These are phyloP conservation scores for Pagetopsis macropterus DNA, from an alignment of 2,797 vertebrate genomes.

Conservation along the genomic window DNA sequence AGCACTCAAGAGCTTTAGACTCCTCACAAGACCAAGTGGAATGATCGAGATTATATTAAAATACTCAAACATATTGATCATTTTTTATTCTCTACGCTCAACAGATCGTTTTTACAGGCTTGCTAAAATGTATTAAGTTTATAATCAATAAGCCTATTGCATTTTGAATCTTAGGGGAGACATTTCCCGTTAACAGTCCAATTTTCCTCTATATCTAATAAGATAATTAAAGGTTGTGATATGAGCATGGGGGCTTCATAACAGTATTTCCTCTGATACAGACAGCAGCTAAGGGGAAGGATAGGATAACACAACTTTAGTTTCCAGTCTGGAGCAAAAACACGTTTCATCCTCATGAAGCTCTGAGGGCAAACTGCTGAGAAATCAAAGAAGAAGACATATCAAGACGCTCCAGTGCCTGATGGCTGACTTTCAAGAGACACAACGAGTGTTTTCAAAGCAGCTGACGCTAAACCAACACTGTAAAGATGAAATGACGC, in stretches of 20 bases:
- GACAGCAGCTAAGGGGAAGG: neutral
- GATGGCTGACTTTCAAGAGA: neutral
- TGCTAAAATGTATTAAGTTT: neutral
- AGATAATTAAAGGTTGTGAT: conserved; percentile 13
- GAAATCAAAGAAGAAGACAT: neutral
- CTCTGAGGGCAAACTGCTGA: neutral
- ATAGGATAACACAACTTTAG: too few relatives aligned
- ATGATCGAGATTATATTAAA: neutral
- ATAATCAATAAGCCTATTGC: conserved; percentile 1
- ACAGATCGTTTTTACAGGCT: neutral
- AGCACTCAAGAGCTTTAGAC: neutral
- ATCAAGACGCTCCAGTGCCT: neutral
- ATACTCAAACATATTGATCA: neutral
- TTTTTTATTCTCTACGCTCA: neutral
- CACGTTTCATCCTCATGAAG: conserved; percentile 4
- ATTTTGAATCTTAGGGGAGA: conserved; percentile 2
- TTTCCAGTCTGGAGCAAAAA: neutral
- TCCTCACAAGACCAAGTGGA: neutral
- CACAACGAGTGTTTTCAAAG: neutral
- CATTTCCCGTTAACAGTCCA: conserved; percentile 4
- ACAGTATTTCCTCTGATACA: neutral
- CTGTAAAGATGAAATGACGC: neutral
- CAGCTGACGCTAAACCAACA: neutral
- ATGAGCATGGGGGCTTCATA: neutral
- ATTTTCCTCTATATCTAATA: conserved; percentile 9